Evolutionary conservation across 2,797 vertebrate species (phyloP).

Genomic region (Sebastes steindachneri): DNA sequence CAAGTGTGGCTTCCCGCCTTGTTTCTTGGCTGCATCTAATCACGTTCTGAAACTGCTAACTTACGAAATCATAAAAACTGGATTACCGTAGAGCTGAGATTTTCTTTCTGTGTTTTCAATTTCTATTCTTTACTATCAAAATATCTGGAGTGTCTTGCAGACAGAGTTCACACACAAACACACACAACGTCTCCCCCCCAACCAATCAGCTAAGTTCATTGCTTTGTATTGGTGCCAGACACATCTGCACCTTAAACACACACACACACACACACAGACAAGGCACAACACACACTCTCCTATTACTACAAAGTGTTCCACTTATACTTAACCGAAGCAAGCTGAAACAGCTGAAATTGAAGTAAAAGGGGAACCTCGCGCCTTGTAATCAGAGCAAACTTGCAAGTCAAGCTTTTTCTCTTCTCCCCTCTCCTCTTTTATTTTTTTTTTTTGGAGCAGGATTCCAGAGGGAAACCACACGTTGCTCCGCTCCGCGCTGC

Average conservation of each 20-base stretch:
- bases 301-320: slow-evolving; percentile 9
- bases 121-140: neutral
- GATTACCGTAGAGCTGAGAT: neutral
- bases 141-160: neutral
- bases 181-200: neutral
- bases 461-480: slow-evolving; percentile 62
- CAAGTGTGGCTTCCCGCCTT: neutral
- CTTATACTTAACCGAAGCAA: slow-evolving; percentile 27
- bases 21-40: slow-evolving; percentile 7
- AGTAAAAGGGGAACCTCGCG: neutral
- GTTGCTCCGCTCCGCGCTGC: neutral
- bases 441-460: neutral
- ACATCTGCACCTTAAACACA: slow-evolving; percentile 46
- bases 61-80: neutral
- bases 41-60: neutral
- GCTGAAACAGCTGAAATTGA: slow-evolving; percentile 61
- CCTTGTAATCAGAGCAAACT: slow-evolving; percentile 41
- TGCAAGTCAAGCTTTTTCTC: slow-evolving; percentile 54
- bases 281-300: neutral
- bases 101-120: neutral
- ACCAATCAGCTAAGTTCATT: slow-evolving; percentile 12
- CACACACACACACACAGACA: neutral
- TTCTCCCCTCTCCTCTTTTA: neutral
- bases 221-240: slow-evolving; percentile 45
- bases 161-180: slow-evolving; percentile 14